These are phyloP conservation scores for Taxidea taxus DNA, from an alignment of 2,113 vertebrate genomes.

Conservation along the genomic window DNA sequence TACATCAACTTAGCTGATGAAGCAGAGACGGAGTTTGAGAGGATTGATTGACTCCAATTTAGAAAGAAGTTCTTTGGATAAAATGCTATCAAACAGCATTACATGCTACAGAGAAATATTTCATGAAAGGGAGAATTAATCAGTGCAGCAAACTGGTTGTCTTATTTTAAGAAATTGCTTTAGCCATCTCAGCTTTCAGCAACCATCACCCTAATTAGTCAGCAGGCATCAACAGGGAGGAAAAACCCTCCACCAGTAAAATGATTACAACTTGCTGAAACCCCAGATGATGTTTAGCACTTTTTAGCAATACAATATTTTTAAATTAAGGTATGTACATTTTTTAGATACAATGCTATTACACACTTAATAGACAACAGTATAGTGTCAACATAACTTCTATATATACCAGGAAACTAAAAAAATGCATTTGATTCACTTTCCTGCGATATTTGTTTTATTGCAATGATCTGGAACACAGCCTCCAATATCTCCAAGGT, in stretches of 20 bases:
- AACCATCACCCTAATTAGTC: neutral
- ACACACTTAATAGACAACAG: neutral
- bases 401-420: neutral
- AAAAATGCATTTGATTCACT: neutral
- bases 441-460: neutral
- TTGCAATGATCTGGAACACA: neutral
- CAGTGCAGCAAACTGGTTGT: neutral
- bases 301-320: neutral
- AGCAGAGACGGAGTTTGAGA: neutral
- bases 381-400: neutral
- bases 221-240: neutral
- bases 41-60: neutral
- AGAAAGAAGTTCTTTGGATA: neutral
- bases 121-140: neutral
- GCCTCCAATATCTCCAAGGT: neutral
- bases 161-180: neutral
- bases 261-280: neutral
- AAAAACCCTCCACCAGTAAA: neutral
- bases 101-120: neutral
- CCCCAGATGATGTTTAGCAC: neutral
- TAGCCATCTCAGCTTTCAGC: neutral
- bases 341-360: neutral
- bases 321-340: neutral
- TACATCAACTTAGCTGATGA: neutral
- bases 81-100: neutral